Evolutionary conservation across 2,797 vertebrate species (phyloP), one percentile per base, ranked within the genome.

Genomic region (Eospalax fontanierii): DNA sequence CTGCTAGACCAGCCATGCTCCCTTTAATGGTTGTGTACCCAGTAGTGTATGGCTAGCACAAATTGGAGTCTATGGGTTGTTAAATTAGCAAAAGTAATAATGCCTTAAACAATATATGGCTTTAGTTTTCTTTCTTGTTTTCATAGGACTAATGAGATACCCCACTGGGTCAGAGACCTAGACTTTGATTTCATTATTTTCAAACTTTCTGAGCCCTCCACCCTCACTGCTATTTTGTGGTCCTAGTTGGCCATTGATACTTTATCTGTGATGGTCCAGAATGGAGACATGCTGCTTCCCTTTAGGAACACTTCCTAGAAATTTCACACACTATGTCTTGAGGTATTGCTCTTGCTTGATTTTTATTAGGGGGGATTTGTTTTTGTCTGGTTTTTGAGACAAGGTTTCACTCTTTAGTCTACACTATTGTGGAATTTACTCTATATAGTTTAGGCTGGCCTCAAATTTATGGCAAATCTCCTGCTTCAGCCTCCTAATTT

Each of bases 101-200:
- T 61, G 35, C 33, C 78, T 94, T 95, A 84, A 91, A 78, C n/a
- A 95, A 85, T 59, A 87, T 65, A 12, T 4, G 15, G 14, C 24
- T 83, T 66, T 87, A 43, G n/a, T 89, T 96, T 87, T 30, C 16
- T 66, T 57, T 92, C 57, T 85, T 40, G 33, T 66, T 74, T 73
- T 91, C 66, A 30, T 57, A 88, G 75, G 54, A 76, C 40, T 74
- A 11, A 26, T 79, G n/a, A 59, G 57, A 83, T 46, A 78, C 6
- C 8, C 6, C 11, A 12, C 63, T n/a, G 1, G 74, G 71, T 78
- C 76, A 93, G n/a, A 93, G n/a, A 81, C 54, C 33, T 90, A 50
- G 50, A 93, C 46, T 93, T 65, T 38, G 85, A 35, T 89, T 92
- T 75, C 59, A 50, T 57, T 93, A n/a, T 30, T 90, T 76, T 38